Evolutionary conservation across 1,140 invertebrate genomes (phyloP).

Genomic region (Palaemon carinicauda): DNA sequence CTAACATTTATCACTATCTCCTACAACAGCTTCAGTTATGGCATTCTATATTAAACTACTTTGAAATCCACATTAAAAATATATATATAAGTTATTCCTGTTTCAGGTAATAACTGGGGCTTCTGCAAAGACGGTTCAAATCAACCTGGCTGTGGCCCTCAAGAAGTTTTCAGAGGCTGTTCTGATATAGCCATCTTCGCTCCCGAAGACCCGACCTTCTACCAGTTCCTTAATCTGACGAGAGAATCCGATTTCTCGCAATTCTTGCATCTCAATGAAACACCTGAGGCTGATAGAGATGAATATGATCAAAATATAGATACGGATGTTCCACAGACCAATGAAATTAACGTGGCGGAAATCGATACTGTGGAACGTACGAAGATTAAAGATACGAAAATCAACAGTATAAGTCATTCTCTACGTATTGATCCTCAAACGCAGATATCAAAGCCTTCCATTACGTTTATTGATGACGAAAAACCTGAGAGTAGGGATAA

Average conservation of each 20-base stretch:
- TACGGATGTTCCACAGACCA: background rate
- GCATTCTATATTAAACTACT: too few species aligned
- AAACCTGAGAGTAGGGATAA: too few species aligned
- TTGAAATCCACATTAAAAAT: too few species aligned
- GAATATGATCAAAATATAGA: background rate
- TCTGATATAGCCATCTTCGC: constrained; percentile 61
- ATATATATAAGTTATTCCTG: background rate
- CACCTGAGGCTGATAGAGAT: background rate
- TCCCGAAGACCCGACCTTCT: constrained; percentile 6
- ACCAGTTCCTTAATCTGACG: constrained; percentile 37
- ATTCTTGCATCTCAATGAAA: background rate
- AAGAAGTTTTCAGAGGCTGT: constrained; percentile 64
- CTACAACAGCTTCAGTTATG: too few species aligned
- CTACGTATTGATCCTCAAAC: too few species aligned
- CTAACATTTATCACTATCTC: too few species aligned
- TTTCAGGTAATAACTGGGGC: constrained; percentile 64
- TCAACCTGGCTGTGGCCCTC: constrained; percentile 65
- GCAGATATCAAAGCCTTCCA: too few species aligned
- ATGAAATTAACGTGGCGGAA: too few species aligned
- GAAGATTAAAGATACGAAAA: too few species aligned
- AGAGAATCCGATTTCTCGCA: constrained; percentile 3
- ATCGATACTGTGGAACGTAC: too few species aligned
- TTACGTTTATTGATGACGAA: too few species aligned
- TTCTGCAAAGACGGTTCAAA: constrained; percentile 61
- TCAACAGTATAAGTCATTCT: too few species aligned